Evolutionary conservation across 1,140 invertebrate species (phyloP).

Genomic region (Bombus soroeensis): DNA sequence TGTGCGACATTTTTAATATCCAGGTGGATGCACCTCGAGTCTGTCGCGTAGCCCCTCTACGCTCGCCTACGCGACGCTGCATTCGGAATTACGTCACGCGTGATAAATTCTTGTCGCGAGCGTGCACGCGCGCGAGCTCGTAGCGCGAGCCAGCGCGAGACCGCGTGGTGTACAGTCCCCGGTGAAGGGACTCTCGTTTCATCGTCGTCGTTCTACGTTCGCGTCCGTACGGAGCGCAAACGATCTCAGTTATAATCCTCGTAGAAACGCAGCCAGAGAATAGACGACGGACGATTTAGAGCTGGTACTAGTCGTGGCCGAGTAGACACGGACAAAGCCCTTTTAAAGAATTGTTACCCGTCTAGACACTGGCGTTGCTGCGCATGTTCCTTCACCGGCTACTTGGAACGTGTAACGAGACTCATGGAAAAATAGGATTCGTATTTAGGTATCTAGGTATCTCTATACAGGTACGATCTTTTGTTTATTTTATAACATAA

Average conservation of each 20-base stretch:
- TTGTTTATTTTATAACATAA: too few relatives aligned
- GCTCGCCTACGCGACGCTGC: constrained; percentile 41
- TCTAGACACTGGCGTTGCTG: not conserved
- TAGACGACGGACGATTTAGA: constrained; percentile 46
- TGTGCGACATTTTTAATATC: constrained; percentile 79
- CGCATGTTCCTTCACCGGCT: not conserved
- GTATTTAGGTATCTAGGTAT: too few relatives aligned
- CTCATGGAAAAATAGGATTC: too few relatives aligned
- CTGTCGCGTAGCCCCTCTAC: constrained; percentile 21
- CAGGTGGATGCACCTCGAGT: constrained; percentile 77
- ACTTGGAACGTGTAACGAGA: not conserved
- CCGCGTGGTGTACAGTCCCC: constrained; percentile 4
- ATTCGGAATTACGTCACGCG: constrained; percentile 73
- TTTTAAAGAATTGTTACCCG: constrained; percentile 36
- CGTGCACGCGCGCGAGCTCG: not conserved
- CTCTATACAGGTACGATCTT: too few relatives aligned
- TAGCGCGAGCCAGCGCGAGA: constrained; percentile 7
- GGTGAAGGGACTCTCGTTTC: constrained; percentile 32
- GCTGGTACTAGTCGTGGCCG: constrained; percentile 7
- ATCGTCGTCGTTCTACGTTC: constrained; percentile 24
- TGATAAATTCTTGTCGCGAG: constrained; percentile 70
- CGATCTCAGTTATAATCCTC: constrained; percentile 53
- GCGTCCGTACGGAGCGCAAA: constrained; percentile 41
- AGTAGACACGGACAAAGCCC: constrained; percentile 32
- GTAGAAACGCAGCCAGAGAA: constrained; percentile 21